These are phyloP conservation scores for Saguinus imperator DNA, from an alignment of 2,113 vertebrate species.

Conservation along the genomic window DNA sequence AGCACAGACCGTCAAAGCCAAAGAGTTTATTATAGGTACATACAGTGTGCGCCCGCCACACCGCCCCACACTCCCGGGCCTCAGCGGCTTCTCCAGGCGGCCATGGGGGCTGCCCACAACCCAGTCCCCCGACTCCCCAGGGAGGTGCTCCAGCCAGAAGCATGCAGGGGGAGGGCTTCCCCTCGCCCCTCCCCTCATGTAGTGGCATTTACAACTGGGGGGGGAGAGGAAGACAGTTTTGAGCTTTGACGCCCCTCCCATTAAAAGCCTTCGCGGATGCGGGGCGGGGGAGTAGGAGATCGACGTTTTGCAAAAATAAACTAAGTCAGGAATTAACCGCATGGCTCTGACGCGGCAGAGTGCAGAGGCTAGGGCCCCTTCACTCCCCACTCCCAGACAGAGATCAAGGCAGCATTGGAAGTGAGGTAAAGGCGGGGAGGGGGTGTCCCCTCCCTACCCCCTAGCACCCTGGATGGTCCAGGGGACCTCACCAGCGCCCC, in stretches of 20 bases:
- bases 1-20: slow-evolving; percentile 68
- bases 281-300: slow-evolving; percentile 33
- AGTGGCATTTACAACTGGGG: slow-evolving; percentile 57
- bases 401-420: slow-evolving; percentile 80
- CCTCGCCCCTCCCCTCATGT: slow-evolving; percentile 60
- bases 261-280: slow-evolving; percentile 73
- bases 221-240: slow-evolving; percentile 63
- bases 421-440: slow-evolving; percentile 78
- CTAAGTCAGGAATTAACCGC: slow-evolving; percentile 74
- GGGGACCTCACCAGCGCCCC: slow-evolving; percentile 77
- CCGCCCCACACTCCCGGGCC: slow-evolving; percentile 46
- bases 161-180: slow-evolving; percentile 69
- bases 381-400: slow-evolving; percentile 66
- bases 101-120: slow-evolving; percentile 17
- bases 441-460: slow-evolving; percentile 69
- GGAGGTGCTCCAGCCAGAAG: slow-evolving; percentile 71
- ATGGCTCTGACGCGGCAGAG: slow-evolving; percentile 70
- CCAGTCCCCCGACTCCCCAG: slow-evolving; percentile 5
- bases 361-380: slow-evolving; percentile 32
- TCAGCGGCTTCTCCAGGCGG: slow-evolving; percentile 41
- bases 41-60: slow-evolving; percentile 76
- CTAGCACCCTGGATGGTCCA: slow-evolving; percentile 80
- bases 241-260: slow-evolving; percentile 72
- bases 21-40: slow-evolving; percentile 78
- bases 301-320: slow-evolving; percentile 79